These are phyloP conservation scores for Notocelia uddmanniana DNA, from an alignment of 2,888 invertebrate genomes.

Conservation along the genomic window DNA sequence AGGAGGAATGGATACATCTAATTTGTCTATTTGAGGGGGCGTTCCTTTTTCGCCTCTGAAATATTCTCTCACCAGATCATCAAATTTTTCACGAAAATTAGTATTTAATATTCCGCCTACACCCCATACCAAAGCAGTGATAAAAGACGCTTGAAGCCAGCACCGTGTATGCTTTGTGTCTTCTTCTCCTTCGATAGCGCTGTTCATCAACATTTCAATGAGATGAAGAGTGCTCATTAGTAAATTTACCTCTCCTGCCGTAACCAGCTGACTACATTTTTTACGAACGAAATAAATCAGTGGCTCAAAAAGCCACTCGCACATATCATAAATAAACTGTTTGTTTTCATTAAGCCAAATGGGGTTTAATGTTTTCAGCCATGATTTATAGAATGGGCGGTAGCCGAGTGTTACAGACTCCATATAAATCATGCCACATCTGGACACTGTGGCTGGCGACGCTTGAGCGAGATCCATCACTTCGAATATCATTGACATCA, in stretches of 20 bases:
- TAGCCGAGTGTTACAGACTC: slow-evolving; percentile 94
- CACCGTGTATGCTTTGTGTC: slow-evolving; percentile 88
- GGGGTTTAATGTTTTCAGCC: slow-evolving; percentile 89
- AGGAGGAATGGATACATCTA: slow-evolving; percentile 90
- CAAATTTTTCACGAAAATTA: slow-evolving; percentile 89
- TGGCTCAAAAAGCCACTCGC: slow-evolving; percentile 93
- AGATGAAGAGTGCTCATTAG: slow-evolving; percentile 90
- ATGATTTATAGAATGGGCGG: slow-evolving; percentile 92
- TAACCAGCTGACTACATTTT: slow-evolving; percentile 87
- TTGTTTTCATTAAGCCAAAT: slow-evolving; percentile 88
- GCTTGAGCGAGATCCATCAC: slow-evolving; percentile 94
- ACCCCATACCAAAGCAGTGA: slow-evolving; percentile 93
- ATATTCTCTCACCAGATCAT: slow-evolving; percentile 86
- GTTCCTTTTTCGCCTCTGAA: slow-evolving; percentile 77
- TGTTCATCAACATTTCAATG: slow-evolving; percentile 91
- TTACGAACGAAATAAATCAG: slow-evolving; percentile 90
- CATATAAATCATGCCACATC: slow-evolving; percentile 96
- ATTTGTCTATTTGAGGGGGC: slow-evolving; percentile 85
- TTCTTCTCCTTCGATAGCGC: slow-evolving; percentile 89
- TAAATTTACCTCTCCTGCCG: slow-evolving; percentile 90
- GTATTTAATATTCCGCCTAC: slow-evolving; percentile 92
- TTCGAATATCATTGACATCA: slow-evolving; percentile 96
- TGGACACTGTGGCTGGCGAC: slow-evolving; percentile 94
- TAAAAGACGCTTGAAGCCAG: slow-evolving; percentile 92
- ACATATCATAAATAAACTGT: slow-evolving; percentile 86